Base-by-base conservation (phyloP, 2,113 vertebrate species). In the Otus sunia region DNA sequence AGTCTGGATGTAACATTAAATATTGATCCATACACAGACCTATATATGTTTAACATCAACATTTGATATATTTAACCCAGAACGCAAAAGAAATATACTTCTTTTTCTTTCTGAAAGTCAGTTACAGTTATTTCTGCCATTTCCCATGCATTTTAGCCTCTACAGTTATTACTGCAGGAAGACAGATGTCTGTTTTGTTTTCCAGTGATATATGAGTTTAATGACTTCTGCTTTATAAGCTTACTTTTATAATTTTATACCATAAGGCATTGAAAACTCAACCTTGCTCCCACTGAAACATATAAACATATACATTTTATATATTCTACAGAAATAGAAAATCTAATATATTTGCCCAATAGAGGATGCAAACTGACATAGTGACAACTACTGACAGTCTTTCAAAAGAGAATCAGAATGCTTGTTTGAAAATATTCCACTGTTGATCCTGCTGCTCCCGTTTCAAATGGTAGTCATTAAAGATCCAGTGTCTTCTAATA, bases 401-500 rank as follows among this genome's bases (percentile, higher is more conserved):
- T 88, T 76, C 58, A 66, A 84, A 83, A 72, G 10, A 69, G 43
- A 88, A 86, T 29, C 23, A 32, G 49, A 90, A 86, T 4, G 36
- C 50, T 49, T 73, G 50, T 52, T 60, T 94, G 71, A 85, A 95
- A 87, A 83, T 29, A 79, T 30, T 30, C 59, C 25, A 63, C 25
- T 53, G 27, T 37, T 43, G 43, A 62, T 43, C 8, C n/a, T 58
- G 19, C 82, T 94, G 32, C 23, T 79, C 49, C 58, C 88, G 41
- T 73, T 92, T 76, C 88, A 93, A 91, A 60, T 12, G 6, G 13
- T 11, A 77, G 10, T 50, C n/a, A 78, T 39, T 37, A 84, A 88
- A 90, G 23, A 76, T 66, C 34, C 87, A 69, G 37, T 49, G 8
- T 30, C 39, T 92, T 91, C 86, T 63, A 82, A 95, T 30, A 93